phyloP scores from a whole-genome alignment of 2,888 invertebrate species.

The Tipula confusa region DNA sequence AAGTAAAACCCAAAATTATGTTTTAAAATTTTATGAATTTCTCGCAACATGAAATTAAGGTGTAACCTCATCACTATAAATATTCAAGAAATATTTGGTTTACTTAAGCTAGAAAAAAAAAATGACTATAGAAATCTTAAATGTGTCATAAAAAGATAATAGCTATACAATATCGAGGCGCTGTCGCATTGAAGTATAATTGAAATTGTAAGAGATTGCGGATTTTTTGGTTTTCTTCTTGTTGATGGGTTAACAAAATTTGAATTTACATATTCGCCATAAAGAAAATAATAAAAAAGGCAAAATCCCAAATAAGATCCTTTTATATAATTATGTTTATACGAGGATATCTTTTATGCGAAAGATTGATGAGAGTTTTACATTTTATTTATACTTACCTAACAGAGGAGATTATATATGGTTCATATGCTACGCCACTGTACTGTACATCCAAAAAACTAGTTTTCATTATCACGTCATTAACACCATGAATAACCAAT shows the following conservation, averaged over 20 bases:
- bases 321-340: not conserved
- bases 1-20: not conserved
- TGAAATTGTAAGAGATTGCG: not conserved
- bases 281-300: not conserved
- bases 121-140: not conserved
- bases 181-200: not conserved
- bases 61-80: constrained; percentile 4
- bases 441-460: too few relatives aligned
- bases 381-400: too few relatives aligned
- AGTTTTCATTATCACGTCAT: too few relatives aligned
- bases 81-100: not conserved
- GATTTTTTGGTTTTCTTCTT: not conserved
- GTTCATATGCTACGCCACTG: too few relatives aligned
- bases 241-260: not conserved
- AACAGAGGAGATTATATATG: too few relatives aligned
- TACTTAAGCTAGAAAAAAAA: not conserved
- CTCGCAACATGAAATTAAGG: not conserved
- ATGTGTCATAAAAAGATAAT: not conserved
- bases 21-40: not conserved
- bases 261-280: not conserved
- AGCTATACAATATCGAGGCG: not conserved
- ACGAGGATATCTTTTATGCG: not conserved
- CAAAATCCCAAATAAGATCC: not conserved
- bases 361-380: not conserved
- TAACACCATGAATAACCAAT: too few relatives aligned